Base-by-base conservation (phyloP, 2,888 invertebrate species). In the Eumerus sabulonum region DNA sequence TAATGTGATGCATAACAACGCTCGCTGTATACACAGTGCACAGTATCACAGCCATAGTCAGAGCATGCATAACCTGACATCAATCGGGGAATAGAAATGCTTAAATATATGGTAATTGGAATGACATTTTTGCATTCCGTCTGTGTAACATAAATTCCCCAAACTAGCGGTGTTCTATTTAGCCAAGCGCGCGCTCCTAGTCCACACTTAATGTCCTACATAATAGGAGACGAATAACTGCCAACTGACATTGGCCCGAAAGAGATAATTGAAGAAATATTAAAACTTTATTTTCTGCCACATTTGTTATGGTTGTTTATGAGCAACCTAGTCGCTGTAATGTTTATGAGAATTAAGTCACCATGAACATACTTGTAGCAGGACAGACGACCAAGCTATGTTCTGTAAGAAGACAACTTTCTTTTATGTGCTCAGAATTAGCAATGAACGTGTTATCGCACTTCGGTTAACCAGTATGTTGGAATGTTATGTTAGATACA, bases 301-400 rank as follows among this genome's bases (percentile, higher is more conserved):
- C 56, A 62, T 66, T 42, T 40, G 57, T 19, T 67, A 38, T 45
- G 60, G 44, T 50, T 35, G 14, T 27, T 36, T 18, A 38, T 54
- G 50, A 17, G 53, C 42, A 11, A 13, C 40, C 13, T 19, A 12
- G 1, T 4, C 17, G 13, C 35, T 4, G 14, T 51, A 5, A n/a
- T n/a, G n/a, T n/a, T n/a, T n/a, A n/a, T n/a, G n/a, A 42, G n/a
- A 53, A 40, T 77, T 77, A 72, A 72, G 67, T 77, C 77, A 77
- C 67, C 19, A 72, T 48, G 13, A 67, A 62, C 18, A n/a, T n/a
- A n/a, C n/a, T n/a, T n/a, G n/a, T 27, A 27, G 27, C 1, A 40
- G 5, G 40, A 27, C 45, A 71, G 45, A 71, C 11, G 60, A 56
- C 54, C 56, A 36, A 27, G 42, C 16, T 42, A 19, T 27, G 72